Percentiles rank a stretch among this genome's conserved stretches.
phyloP scores from a whole-genome alignment of 1,140 invertebrate genomes.

The Bathynomus jamesi region DNA sequence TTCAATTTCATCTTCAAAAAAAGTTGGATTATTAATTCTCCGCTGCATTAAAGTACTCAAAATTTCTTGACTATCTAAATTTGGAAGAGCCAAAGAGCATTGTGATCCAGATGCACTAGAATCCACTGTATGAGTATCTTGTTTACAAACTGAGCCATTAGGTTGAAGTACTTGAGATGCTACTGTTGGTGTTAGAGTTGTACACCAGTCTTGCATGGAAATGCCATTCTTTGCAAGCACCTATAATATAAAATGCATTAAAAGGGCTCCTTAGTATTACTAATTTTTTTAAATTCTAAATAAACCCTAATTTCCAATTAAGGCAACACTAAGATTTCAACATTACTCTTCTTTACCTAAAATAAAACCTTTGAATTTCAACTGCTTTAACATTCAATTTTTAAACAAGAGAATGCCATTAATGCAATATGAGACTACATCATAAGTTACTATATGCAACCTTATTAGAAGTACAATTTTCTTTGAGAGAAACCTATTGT shows the following conservation, averaged over 20 bases:
- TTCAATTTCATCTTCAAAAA: background rate
- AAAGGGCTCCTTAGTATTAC: no score
- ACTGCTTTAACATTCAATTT: no score
- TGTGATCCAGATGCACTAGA: background rate
- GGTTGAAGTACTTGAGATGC: background rate
- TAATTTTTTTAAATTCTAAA: no score
- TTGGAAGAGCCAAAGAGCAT: background rate
- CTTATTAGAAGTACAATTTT: no score
- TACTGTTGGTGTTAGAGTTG: background rate
- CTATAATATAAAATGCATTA: background rate
- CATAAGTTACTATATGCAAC: no score
- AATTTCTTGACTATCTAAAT: background rate
- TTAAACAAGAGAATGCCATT: no score
- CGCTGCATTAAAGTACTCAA: background rate
- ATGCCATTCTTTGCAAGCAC: slow-evolving; percentile 18
- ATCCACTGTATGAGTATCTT: background rate
- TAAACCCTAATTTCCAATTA: no score
- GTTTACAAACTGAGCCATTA: background rate
- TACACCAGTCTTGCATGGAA: slow-evolving; percentile 24
- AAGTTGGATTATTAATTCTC: background rate
- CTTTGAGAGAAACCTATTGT: no score
- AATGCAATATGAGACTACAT: no score
- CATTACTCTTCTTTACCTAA: no score
- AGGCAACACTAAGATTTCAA: no score
- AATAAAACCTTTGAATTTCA: no score